A percentile compares a stretch with the other conserved stretches of the same genome.
phyloP scores from a whole-genome alignment of 2,888 invertebrate species.

The Fragum fragum region DNA sequence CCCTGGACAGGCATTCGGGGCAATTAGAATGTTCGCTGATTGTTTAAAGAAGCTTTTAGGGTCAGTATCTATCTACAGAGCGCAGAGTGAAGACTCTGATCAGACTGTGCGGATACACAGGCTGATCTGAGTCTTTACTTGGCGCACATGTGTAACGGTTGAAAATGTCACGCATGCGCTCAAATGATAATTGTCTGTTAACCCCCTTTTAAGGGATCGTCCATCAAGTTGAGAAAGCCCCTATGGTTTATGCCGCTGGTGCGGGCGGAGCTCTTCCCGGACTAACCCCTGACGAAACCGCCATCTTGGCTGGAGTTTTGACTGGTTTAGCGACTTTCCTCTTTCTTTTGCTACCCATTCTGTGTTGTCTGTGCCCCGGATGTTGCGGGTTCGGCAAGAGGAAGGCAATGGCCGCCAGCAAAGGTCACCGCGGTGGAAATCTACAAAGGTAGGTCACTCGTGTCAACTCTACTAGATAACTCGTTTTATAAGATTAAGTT shows the following conservation, averaged over 20 bases:
- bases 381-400: conserved; percentile 55
- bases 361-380: conserved; percentile 71
- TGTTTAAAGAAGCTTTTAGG: no score
- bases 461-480: not conserved
- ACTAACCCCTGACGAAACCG: conserved; percentile 70
- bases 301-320: conserved; percentile 72
- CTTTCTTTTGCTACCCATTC: conserved; percentile 69
- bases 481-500: no score
- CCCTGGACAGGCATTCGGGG: no score
- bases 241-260: conserved; percentile 46
- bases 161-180: no score
- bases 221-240: conserved; percentile 46
- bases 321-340: conserved; percentile 71
- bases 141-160: no score
- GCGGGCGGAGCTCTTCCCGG: conserved; percentile 65
- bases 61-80: no score
- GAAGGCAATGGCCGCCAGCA: conserved; percentile 45
- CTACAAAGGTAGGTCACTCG: conserved; percentile 47
- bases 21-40: no score
- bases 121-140: no score
- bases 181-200: no score
- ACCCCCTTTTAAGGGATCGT: conserved; percentile 53
- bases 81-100: no score
- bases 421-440: conserved; percentile 53
- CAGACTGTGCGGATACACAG: no score